Evolutionary conservation across 2,888 invertebrate genomes (phyloP), one percentile per base, ranked within the genome.

Genomic region (Drosophila suboccidentalis): DNA sequence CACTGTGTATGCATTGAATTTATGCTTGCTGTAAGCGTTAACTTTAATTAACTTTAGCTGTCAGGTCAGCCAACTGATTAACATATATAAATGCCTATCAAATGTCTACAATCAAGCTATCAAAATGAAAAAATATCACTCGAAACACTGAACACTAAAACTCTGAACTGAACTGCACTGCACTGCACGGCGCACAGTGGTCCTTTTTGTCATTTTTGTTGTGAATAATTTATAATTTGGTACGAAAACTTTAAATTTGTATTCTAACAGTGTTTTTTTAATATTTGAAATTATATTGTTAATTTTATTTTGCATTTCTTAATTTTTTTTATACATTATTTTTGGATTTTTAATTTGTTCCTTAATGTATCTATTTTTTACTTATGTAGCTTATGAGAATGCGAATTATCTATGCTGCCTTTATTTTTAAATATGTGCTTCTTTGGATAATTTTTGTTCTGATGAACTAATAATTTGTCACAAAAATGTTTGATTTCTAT

Each of bases 11-110:
- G 17, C 66, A 41, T 59, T 75, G 68, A 54, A 55, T 71, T 69
- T 63, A 43, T 59, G 74, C 17, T 3, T n/a, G 41, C 55, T 58
- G 57, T 53, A 53, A 69, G 82, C 80, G 67, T 77, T 68, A 76
- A 85, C 63, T 82, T 87, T 85, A 85, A 85, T 85, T 87, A 85
- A 87, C 80, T 84, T 76, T 78, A 76, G 73, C 82, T 78, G 82
- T 84, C 87, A 85, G 87, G 76, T 87, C 84, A 72, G 70, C 54
- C 82, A 73, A 67, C 71, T 78, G 87, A 85, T 85, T 87, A 85
- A 82, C 87, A 85, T 85, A 85, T 82, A 87, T 85, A 74, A 76
- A 73, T 82, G 87, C 81, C 84, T 87, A 84, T 84, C 84, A 85
- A 74, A 76, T 76, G 84, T 87, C 85, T 84, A 82, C 82, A 75